These are phyloP conservation scores for Acanthoscelides obtectus DNA, from an alignment of 2,888 invertebrate species.

Conservation along the genomic window DNA sequence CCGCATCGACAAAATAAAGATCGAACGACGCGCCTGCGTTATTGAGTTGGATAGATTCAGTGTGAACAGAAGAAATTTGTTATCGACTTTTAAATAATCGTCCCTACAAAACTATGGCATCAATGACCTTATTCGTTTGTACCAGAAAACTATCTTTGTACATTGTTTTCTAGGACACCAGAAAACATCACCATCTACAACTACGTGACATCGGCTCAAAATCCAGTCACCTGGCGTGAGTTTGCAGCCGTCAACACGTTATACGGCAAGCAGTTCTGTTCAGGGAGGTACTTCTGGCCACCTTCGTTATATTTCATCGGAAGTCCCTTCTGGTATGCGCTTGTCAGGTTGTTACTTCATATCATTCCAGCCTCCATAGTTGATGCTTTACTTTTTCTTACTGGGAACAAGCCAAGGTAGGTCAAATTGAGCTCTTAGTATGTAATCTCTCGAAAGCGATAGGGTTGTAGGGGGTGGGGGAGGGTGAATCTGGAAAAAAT, in stretches of 20 bases:
- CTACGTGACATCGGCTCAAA: slow-evolving; percentile 76
- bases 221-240: slow-evolving; percentile 75
- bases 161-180: slow-evolving; percentile 2
- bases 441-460: too few relatives aligned
- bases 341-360: slow-evolving; percentile 56
- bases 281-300: slow-evolving; percentile 53
- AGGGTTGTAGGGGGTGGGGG: too few relatives aligned
- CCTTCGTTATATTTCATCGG: slow-evolving; percentile 26
- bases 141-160: too few relatives aligned
- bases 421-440: too few relatives aligned
- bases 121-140: too few relatives aligned
- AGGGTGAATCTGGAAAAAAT: too few relatives aligned
- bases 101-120: too few relatives aligned
- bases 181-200: slow-evolving; percentile 65
- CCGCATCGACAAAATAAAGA: too few relatives aligned
- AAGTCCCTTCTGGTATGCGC: slow-evolving; percentile 39
- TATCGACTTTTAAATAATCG: too few relatives aligned
- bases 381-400: slow-evolving; percentile 51
- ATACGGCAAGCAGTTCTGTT: slow-evolving; percentile 52
- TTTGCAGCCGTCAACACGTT: slow-evolving; percentile 53
- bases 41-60: too few relatives aligned
- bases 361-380: slow-evolving; percentile 58
- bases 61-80: too few relatives aligned
- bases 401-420: slow-evolving; percentile 44
- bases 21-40: too few relatives aligned